A percentile compares a stretch with the other conserved stretches of the same genome.
Conservation (phyloP, 2,797 vertebrate genomes). For the Pogonophryne albipinna region DNA sequence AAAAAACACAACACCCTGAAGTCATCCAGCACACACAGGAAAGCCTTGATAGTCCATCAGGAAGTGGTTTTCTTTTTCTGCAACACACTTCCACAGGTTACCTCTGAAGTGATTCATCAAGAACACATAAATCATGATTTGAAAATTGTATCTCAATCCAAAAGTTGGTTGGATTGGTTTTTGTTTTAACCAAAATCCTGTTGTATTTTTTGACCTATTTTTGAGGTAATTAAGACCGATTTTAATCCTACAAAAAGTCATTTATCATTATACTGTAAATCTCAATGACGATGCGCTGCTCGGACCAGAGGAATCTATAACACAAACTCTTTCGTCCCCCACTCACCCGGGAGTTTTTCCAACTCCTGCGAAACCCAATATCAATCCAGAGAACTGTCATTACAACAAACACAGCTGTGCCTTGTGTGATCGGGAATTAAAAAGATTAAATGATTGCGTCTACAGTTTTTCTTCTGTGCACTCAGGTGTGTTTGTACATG, state of each 20-base stretch:
- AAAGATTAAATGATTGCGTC: constrained; percentile 9
- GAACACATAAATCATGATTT: background rate
- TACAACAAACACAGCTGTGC: constrained; percentile 57
- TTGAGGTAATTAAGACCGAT: background rate
- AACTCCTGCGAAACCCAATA: constrained; percentile 22
- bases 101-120: constrained; percentile 1
- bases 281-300: constrained; percentile 32
- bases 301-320: constrained; percentile 38
- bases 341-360: constrained; percentile 34
- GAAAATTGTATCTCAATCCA: background rate
- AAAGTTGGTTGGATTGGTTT: background rate
- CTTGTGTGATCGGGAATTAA: constrained; percentile 58
- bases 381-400: constrained; percentile 41
- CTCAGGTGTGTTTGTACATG: constrained; percentile 33
- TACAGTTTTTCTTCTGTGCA: constrained; percentile 18
- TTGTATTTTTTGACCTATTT: no score
- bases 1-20: constrained; percentile 50
- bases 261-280: constrained; percentile 29
- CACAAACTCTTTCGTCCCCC: constrained; percentile 31
- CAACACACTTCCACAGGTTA: constrained; percentile 6
- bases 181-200: background rate
- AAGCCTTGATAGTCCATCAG: constrained; percentile 53
- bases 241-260: background rate
- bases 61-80: constrained; percentile 17
- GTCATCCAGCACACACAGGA: constrained; percentile 35